Percentiles rank a stretch among this genome's conserved stretches.
Conservation (phyloP, 1,140 invertebrate genomes). For the Helicoverpa armigera region DNA sequence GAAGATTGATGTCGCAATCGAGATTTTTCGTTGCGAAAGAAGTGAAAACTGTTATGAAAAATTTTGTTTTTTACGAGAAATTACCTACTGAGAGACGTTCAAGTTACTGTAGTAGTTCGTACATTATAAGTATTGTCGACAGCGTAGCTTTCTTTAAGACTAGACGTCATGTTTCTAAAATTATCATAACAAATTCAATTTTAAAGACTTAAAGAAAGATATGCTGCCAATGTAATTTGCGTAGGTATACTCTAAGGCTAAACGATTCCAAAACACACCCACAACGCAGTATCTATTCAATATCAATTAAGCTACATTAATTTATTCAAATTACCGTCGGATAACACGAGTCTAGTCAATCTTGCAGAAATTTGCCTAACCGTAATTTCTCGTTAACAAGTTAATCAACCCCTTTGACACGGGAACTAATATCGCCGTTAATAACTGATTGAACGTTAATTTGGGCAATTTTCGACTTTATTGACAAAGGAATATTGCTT, state of each 20-base stretch:
- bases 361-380: constrained; percentile 32
- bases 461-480: constrained; percentile 6
- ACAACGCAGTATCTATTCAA: too few species aligned
- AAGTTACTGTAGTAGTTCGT: too few species aligned
- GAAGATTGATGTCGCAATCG: not conserved
- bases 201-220: too few species aligned
- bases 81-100: too few species aligned
- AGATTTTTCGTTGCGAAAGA: too few species aligned
- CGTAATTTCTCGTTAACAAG: constrained; percentile 46
- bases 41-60: not conserved
- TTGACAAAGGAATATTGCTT: not conserved
- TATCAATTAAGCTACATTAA: not conserved
- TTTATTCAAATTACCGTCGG: constrained; percentile 15
- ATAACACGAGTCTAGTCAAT: constrained; percentile 27
- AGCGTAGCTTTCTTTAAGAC: too few species aligned
- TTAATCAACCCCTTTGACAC: constrained; percentile 43
- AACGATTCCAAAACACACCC: too few species aligned
- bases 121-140: too few species aligned
- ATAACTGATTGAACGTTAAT: constrained; percentile 38
- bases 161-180: too few species aligned
- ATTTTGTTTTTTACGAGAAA: not conserved
- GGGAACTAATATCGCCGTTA: constrained; percentile 41
- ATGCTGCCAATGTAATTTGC: too few species aligned
- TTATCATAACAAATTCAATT: too few species aligned
- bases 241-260: too few species aligned